phyloP scores from a whole-genome alignment of 2,113 vertebrate species.

The Myrmecophaga tridactyla region DNA sequence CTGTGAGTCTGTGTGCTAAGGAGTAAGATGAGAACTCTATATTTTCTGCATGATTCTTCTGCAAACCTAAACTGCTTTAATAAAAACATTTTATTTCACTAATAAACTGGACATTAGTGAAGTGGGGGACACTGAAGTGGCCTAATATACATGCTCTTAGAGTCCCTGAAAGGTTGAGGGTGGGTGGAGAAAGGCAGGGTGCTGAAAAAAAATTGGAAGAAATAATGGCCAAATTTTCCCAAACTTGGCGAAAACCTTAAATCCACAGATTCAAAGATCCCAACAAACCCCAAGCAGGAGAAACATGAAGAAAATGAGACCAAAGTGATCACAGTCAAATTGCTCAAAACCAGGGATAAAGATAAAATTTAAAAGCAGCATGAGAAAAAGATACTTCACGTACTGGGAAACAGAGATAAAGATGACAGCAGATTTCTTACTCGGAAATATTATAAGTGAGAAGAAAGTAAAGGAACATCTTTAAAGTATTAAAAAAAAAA shows the following conservation, averaged over 20 bases:
- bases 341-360: not conserved
- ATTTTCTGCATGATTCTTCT: too few relatives aligned
- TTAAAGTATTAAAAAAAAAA: not conserved
- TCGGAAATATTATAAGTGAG: not conserved
- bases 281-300: not conserved
- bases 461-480: not conserved
- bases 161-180: not conserved
- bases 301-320: not conserved
- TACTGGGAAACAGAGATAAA: not conserved
- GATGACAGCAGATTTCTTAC: not conserved
- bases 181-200: too few relatives aligned
- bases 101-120: not conserved
- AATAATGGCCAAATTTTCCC: not conserved
- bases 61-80: too few relatives aligned
- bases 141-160: not conserved
- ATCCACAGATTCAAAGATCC: not conserved
- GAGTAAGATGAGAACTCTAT: too few relatives aligned
- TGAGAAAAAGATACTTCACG: not conserved
- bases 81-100: not conserved
- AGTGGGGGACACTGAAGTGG: not conserved
- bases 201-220: not conserved
- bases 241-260: not conserved
- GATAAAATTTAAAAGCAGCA: not conserved
- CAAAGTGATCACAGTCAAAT: not conserved
- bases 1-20: too few relatives aligned